A percentile compares a stretch with the other conserved stretches of the same genome.
Conservation (phyloP, 2,888 invertebrate genomes). For the Branchellion lobata region DNA sequence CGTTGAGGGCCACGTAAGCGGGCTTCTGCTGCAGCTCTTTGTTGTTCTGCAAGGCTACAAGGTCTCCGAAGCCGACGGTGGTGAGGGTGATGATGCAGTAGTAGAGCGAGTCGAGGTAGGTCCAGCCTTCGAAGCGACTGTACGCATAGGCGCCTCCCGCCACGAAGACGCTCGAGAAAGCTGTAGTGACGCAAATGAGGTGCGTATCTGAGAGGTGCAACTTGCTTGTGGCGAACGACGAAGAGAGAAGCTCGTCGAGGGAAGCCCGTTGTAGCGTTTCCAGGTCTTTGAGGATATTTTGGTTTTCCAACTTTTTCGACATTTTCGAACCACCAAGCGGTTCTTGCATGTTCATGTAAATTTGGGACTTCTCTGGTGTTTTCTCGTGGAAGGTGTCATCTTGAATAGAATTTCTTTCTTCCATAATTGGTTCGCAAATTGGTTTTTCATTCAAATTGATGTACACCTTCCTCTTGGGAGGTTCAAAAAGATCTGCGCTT, state of each 20-base stretch:
- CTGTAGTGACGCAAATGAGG: slow-evolving; percentile 74
- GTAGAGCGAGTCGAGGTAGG: slow-evolving; percentile 82
- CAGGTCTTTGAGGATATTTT: background rate
- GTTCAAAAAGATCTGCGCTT: background rate
- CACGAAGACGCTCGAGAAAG: slow-evolving; percentile 89
- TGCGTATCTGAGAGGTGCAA: slow-evolving; percentile 78
- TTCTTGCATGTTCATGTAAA: background rate
- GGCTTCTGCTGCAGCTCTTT: slow-evolving; percentile 68
- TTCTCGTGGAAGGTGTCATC: too few relatives aligned
- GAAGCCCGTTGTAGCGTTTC: background rate
- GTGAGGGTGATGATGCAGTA: slow-evolving; percentile 99
- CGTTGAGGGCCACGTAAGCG: slow-evolving; percentile 91
- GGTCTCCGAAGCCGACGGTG: slow-evolving; percentile 96
- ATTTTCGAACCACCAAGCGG: background rate
- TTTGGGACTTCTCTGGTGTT: background rate
- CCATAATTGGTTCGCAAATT: background rate
- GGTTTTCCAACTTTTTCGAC: background rate
- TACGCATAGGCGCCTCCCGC: slow-evolving; percentile 95
- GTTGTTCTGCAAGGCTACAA: slow-evolving; percentile 95
- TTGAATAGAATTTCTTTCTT: background rate
- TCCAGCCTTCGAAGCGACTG: slow-evolving; percentile 91
- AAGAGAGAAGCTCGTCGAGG: slow-evolving; percentile 8
- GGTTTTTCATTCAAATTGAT: background rate
- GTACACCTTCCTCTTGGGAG: background rate
- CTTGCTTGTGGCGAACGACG: slow-evolving; percentile 77